Evolutionary conservation across 2,888 invertebrate species (phyloP).

Genomic region (Aelia acuminata): DNA sequence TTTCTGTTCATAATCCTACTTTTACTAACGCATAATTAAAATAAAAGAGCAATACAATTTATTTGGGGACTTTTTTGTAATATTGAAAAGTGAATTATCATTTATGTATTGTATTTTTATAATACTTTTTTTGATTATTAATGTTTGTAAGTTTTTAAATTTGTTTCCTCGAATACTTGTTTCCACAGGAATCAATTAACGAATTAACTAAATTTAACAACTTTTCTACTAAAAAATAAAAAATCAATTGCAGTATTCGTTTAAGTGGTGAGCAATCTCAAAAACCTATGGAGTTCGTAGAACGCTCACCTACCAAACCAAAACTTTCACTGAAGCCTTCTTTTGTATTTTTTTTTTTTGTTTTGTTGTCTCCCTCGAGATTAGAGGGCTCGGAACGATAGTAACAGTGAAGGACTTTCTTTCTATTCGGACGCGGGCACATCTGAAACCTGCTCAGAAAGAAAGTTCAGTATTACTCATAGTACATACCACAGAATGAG

Average conservation of each 20-base stretch:
- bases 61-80: too few relatives aligned
- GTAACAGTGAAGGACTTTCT: neutral
- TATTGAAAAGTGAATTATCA: too few relatives aligned
- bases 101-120: too few relatives aligned
- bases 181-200: too few relatives aligned
- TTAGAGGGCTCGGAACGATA: neutral
- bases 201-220: too few relatives aligned
- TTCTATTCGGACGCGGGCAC: neutral
- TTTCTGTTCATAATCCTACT: too few relatives aligned
- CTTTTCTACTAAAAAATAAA: too few relatives aligned
- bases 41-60: too few relatives aligned
- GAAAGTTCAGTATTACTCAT: constrained; percentile 1
- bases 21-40: too few relatives aligned
- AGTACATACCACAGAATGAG: neutral
- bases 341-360: neutral
- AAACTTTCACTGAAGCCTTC: neutral
- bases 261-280: neutral
- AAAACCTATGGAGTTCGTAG: neutral
- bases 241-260: neutral
- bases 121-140: too few relatives aligned
- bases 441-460: neutral
- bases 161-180: too few relatives aligned
- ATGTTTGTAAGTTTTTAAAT: too few relatives aligned
- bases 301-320: neutral
- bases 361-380: neutral